Conservation (phyloP, 1,140 invertebrate genomes). For the Sycophaga agraensis region DNA sequence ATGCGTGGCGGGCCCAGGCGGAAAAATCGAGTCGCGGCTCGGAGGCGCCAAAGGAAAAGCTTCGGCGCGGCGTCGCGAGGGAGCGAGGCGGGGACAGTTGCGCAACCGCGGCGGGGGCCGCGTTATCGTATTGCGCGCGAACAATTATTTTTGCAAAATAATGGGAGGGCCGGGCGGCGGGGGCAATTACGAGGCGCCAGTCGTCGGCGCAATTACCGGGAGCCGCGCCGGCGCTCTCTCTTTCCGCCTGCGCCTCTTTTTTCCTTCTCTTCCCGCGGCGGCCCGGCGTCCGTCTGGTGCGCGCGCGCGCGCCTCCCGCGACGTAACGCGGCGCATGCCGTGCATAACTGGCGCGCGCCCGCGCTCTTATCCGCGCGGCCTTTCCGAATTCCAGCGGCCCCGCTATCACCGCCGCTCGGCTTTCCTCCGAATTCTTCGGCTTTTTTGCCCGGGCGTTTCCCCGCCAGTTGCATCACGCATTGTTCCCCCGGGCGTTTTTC, state of each 20-base stretch:
- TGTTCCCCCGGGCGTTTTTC: background rate
- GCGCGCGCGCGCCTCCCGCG: background rate
- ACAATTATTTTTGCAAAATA: slow-evolving; percentile 22
- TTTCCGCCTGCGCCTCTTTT: background rate
- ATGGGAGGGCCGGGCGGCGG: slow-evolving; percentile 13
- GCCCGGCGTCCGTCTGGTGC: background rate
- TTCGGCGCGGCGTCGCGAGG: too few species aligned
- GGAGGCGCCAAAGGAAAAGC: background rate
- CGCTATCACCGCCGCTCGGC: too few species aligned
- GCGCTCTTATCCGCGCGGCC: background rate
- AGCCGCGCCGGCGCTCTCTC: background rate
- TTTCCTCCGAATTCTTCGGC: background rate
- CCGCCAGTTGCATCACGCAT: background rate
- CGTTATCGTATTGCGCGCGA: too few species aligned
- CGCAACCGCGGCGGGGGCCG: too few species aligned
- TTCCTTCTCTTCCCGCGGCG: background rate
- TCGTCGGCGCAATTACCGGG: slow-evolving; percentile 12
- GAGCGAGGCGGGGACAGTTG: background rate
- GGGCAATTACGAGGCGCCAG: slow-evolving; percentile 21
- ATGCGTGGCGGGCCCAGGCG: too few species aligned
- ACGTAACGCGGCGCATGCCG: background rate
- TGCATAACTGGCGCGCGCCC: background rate
- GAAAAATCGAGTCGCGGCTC: background rate
- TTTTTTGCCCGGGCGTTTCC: background rate
- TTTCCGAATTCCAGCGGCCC: background rate